Evolutionary conservation across 2,113 vertebrate species (phyloP), one percentile per base, ranked within the genome.

Genomic region (Heterotis niloticus): DNA sequence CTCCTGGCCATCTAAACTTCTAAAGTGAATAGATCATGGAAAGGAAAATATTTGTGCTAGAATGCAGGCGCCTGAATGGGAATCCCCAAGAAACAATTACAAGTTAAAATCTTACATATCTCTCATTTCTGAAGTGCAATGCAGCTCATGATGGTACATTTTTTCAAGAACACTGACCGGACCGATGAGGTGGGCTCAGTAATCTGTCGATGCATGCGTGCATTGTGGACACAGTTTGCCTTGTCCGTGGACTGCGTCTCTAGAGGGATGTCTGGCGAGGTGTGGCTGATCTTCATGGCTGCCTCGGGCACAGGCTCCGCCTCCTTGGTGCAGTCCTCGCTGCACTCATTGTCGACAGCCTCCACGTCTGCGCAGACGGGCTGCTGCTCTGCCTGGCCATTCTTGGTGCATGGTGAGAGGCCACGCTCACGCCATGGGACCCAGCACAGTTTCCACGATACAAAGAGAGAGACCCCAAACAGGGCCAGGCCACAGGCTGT

Each of bases 381-480:
- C 79, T 96, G 94, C 75, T 94, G 94, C 68, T 96, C 95, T 78
- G 94, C 92, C 84, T 95, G 96, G 87, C 93, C 91, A 83, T 96
- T 95, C 90, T 97, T 98, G 91, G 69, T 92, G 62, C 92, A 92
- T 75, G 94, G 94, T 0, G 93, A 93, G 69, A 94, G 84, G 24
- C 93, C 93, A 73, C 94, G 92, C 86, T 99, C 97, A 84, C 97
- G 93, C 97, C 98, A 99, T 60, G 98, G 98, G 89, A 99, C 96
- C 98, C 98, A 99, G 86, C 98, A 99, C 83, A 99, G 94, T 85
- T 99, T 99, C 98, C 98, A 99, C 81, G 98, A 98, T 26, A 99
- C 98, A 60, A 99, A 99, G 60, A 99, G 94, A 75, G 98, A 99
- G 28, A 99, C 98, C 0, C 96, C 97, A 62, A 99, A 98, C 64